These are phyloP conservation scores for Lytechinus variegatus DNA, from an alignment of 35 echinoderm and acorn worm species.

Conservation along the genomic window DNA sequence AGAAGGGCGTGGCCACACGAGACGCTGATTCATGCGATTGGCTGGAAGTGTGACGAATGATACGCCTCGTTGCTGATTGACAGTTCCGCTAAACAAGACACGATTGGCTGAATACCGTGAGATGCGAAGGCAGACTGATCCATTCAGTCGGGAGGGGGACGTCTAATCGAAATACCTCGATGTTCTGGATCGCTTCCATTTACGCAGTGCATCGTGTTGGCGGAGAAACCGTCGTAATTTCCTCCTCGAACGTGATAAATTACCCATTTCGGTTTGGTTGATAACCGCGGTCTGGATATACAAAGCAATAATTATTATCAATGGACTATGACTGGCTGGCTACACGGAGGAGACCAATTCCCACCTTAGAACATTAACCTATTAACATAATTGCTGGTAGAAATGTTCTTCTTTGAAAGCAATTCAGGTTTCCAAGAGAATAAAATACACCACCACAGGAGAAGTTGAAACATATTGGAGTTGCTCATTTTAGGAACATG, in stretches of 20 bases:
- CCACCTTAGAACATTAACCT: neutral
- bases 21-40: conserved; percentile 55
- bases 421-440: neutral
- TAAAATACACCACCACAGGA: neutral
- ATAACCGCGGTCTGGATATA: neutral
- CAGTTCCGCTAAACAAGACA: conserved; percentile 47
- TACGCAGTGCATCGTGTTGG: neutral
- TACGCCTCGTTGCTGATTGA: conserved; percentile 43
- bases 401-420: neutral
- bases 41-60: conserved; percentile 58
- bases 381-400: conserved; percentile 11
- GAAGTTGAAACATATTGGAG: neutral
- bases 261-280: conserved; percentile 6
- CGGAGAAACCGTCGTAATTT: neutral
- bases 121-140: conserved; percentile 9
- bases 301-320: neutral
- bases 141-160: conserved; percentile 8
- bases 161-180: neutral
- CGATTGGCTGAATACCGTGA: conserved; percentile 44
- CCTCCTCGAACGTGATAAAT: neutral
- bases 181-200: neutral
- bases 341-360: neutral
- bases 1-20: conserved; percentile 51
- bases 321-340: neutral
- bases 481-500: neutral